Base-by-base conservation (phyloP, 2,113 vertebrate genomes). In the Phrynosoma platyrhinos region DNA sequence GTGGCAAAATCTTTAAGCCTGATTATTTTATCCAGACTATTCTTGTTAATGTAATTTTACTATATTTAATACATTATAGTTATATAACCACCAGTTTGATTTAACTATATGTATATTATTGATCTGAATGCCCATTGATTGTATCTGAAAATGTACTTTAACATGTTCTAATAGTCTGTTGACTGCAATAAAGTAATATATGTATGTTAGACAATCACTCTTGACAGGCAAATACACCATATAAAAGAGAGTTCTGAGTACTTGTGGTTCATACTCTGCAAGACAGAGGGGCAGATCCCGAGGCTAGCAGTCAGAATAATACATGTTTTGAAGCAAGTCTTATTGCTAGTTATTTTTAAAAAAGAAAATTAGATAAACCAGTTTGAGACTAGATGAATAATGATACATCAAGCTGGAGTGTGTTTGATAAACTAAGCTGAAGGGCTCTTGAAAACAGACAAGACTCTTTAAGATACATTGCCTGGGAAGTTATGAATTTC, bases 381-480 rank as follows among this genome's bases (percentile, higher is more conserved):
- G 20, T 36, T 72, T 47, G 52, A 53, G 47, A 40, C 69, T 72
- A 72, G 68, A 23, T 77, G 76, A 52, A 83, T 32, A 83, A 55
- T 55, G 68, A 83, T 55, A 2, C 68, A 83, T 72, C 71, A 55
- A 13, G 30, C 42, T 72, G 47, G 68, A 36, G 68, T 21, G 82
- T 23, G 82, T 72, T 72, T 55, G 82, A 83, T 72, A 83, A 53
- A 83, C 68, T 53, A 72, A n/a, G 42, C 47, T 62, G 72, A 52
- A 83, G 52, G 52, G 52, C n/a, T 13, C 68, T n/a, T 72, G 68
- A 13, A 72, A 55, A 13, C 30, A 72, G 68, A 53, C 68, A 36
- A 42, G n/a, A 5, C 36, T 83, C 68, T 72, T 72, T 72, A 83
- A 62, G 68, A 83, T 71, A 42, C 82, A 71, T 52, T n/a, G 36